These are phyloP conservation scores for Branchellion lobata DNA, from an alignment of 2,888 invertebrate genomes.

Conservation along the genomic window DNA sequence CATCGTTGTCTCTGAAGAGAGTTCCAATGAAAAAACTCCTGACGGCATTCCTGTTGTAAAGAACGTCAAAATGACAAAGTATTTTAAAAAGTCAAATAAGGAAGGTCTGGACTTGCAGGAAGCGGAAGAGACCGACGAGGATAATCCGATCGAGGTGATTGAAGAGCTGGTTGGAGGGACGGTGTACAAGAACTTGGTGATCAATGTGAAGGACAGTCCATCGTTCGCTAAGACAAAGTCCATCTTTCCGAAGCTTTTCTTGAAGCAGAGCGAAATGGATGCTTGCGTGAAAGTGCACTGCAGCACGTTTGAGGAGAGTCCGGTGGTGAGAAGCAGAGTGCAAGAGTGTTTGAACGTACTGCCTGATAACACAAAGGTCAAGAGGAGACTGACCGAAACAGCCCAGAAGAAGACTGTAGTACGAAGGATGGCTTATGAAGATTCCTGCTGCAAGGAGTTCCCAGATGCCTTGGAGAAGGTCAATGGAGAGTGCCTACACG, in stretches of 20 bases:
- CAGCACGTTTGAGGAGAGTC: slow-evolving; percentile 51
- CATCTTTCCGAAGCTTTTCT: slow-evolving; percentile 33
- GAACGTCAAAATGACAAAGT: slow-evolving; percentile 21
- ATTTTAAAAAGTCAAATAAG: not conserved
- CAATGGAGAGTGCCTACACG: not conserved
- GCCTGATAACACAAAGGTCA: slow-evolving; percentile 53
- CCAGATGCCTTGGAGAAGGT: not conserved
- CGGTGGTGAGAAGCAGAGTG: slow-evolving; percentile 49
- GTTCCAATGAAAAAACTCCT: slow-evolving; percentile 31
- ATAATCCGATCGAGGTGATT: not conserved
- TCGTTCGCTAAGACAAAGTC: slow-evolving; percentile 7
- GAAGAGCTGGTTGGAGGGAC: slow-evolving; percentile 19
- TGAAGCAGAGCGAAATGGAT: not conserved
- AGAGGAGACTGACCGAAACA: slow-evolving; percentile 54
- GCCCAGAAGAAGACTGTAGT: slow-evolving; percentile 54
- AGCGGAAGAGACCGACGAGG: slow-evolving; percentile 3
- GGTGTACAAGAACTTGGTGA: slow-evolving; percentile 14
- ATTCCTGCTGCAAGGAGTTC: not conserved
- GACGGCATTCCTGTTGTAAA: slow-evolving; percentile 36
- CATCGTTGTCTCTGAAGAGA: slow-evolving; percentile 31
- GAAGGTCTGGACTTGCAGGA: not conserved
- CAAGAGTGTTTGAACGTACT: slow-evolving; percentile 52
- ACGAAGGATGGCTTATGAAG: slow-evolving; percentile 41
- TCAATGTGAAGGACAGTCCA: not conserved
- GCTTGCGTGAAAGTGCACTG: slow-evolving; percentile 48